Percentiles rank a stretch among this genome's conserved stretches.
These are phyloP conservation scores for Holacanthella duospinosa DNA, from an alignment of 2,888 invertebrate genomes.

Conservation along the genomic window DNA sequence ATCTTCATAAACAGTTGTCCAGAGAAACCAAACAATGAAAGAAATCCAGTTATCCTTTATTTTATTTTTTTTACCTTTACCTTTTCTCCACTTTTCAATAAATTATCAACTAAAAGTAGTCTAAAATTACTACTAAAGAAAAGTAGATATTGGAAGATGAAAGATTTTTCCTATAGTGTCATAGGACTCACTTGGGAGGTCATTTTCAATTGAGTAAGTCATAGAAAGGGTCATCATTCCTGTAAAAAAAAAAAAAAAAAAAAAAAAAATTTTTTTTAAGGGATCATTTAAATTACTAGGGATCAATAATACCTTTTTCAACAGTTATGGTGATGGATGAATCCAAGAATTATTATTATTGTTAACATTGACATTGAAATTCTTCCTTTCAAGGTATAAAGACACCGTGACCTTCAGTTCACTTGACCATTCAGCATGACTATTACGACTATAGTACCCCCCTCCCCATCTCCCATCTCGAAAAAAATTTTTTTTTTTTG, in stretches of 20 bases:
- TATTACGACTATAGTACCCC: too few relatives aligned
- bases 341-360: not conserved
- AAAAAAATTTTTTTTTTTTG: not conserved
- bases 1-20: not conserved
- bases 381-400: not conserved
- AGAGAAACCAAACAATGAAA: not conserved
- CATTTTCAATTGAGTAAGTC: not conserved
- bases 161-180: too few relatives aligned
- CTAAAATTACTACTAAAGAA: not conserved
- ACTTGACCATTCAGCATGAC: too few relatives aligned
- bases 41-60: not conserved
- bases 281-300: not conserved
- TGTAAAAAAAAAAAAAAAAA: not conserved
- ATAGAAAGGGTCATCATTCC: not conserved
- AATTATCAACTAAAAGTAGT: too few relatives aligned
- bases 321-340: constrained; percentile 1
- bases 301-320: not conserved
- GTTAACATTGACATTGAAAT: constrained; percentile 1
- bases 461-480: too few relatives aligned
- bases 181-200: not conserved
- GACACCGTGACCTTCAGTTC: not conserved
- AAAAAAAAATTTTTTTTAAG: not conserved
- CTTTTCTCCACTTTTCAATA: too few relatives aligned
- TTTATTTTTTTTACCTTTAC: not conserved
- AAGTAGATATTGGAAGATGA: not conserved